These are phyloP conservation scores for Prochilodus magdalenae DNA, from an alignment of 2,113 vertebrate species.

Conservation along the genomic window DNA sequence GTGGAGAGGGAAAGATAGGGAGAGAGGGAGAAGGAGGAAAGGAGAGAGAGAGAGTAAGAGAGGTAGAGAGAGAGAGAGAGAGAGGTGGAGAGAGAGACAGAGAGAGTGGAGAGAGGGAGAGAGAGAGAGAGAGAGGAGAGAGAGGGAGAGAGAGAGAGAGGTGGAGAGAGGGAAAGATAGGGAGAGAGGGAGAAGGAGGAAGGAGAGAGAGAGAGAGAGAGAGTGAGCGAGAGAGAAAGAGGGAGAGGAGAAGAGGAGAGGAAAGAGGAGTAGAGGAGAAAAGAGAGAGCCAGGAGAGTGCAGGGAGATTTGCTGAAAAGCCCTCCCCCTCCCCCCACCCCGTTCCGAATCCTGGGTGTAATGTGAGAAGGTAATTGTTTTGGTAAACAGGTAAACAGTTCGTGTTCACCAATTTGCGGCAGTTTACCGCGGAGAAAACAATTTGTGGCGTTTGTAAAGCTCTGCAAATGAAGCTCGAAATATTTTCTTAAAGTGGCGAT, in stretches of 20 bases:
- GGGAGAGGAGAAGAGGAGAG: not conserved
- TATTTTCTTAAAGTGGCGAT: conserved; percentile 50
- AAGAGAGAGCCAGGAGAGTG: too few relatives aligned
- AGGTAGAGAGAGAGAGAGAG: conserved; percentile 22
- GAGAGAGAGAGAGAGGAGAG: not conserved
- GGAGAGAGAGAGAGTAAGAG: not conserved
- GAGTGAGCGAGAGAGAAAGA: too few relatives aligned
- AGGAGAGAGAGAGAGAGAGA: too few relatives aligned
- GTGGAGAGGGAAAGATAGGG: not conserved
- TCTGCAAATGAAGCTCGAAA: conserved; percentile 58
- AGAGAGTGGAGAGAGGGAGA: not conserved
- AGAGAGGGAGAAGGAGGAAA: not conserved
- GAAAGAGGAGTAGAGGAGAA: not conserved
- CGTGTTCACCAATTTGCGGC: conserved; percentile 48
- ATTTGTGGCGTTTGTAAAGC: conserved; percentile 52
- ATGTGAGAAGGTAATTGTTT: conserved; percentile 54
- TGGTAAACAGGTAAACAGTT: conserved; percentile 62
- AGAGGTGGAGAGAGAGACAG: not conserved
- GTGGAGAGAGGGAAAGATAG: too few relatives aligned
- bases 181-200: not conserved
- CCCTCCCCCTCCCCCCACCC: too few relatives aligned
- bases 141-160: not conserved
- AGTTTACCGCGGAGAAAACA: conserved; percentile 61
- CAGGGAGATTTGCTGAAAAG: too few relatives aligned
- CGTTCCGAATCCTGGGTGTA: too few relatives aligned